Evolutionary conservation across 2,888 invertebrate genomes (phyloP).

Genomic region (Eupithecia abbreviata): DNA sequence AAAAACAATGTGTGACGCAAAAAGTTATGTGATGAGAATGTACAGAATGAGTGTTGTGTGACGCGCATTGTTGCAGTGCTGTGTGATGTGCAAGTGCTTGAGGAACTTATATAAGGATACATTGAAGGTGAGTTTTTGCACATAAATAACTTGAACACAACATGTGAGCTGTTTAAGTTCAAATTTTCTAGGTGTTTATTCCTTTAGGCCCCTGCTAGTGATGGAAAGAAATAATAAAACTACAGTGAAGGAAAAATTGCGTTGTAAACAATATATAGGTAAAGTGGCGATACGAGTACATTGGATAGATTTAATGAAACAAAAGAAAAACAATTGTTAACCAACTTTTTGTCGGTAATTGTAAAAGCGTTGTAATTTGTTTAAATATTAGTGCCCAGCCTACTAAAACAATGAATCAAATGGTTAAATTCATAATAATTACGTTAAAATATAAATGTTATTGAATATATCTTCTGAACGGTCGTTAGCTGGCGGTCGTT

Average conservation of each 20-base stretch:
- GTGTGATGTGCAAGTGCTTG: constrained; percentile 25
- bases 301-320: neutral
- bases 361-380: neutral
- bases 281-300: neutral
- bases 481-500: constrained; percentile 26
- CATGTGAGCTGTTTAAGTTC: neutral
- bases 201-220: neutral
- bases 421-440: constrained; percentile 11
- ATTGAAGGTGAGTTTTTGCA: constrained; percentile 50
- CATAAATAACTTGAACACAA: neutral
- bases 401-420: constrained; percentile 8
- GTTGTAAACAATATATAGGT: neutral
- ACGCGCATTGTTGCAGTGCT: constrained; percentile 40
- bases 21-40: constrained; percentile 14
- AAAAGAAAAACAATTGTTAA: neutral
- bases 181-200: neutral
- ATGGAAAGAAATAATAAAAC: neutral
- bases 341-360: neutral
- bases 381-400: neutral
- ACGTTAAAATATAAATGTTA: constrained; percentile 3
- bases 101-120: constrained; percentile 50
- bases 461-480: constrained; percentile 16
- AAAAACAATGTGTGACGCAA: constrained; percentile 13
- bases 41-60: constrained; percentile 33
- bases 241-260: neutral